Evolutionary conservation across 2,888 invertebrate species (phyloP), one percentile per base, ranked within the genome.

Genomic region (Ypsolopha scabrella): DNA sequence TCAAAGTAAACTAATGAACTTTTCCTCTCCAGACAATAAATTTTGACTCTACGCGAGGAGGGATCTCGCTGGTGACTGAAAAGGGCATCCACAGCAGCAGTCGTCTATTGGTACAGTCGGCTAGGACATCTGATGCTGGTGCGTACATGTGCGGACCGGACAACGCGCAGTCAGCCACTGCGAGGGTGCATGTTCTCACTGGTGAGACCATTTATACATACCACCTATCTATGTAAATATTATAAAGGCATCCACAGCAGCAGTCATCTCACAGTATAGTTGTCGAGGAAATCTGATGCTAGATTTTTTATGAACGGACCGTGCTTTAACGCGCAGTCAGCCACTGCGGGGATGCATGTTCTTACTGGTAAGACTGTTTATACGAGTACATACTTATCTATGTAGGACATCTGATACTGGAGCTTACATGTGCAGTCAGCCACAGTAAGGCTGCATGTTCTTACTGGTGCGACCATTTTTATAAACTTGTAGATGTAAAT

Each of bases 1-100:
- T 24, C 24, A 24, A 24, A 24, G 24, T 24, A 24, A 24, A 24
- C 24, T 24, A 2, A 24, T 24, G 7, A 2, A 43, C 10, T 43
- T 43, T 13, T 43, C 24, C 24, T 55, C 55, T 47, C 59, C 88
- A 94, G 91, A 90, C 92, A 68, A 95, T 95, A 88, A 95, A 94
- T 87, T 96, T 95, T 80, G 95, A 95, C 82, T 95, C 95, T 53
- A 94, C 94, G 38, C 90, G 95, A 50, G 95, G 95, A 45, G 95
- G 95, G 43, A 93, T 95, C 80, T 94, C 94, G 65, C 87, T 95
- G 63, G 93, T 95, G 57, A 95, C 95, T 43, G 95, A 95, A 75
- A 95, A 95, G 72, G 94, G 94, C 51, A 88, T 90, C 55, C 89
- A 93, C 64, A 95, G 95, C 61, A 94, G 93, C 61, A 95, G 95